A percentile compares a stretch with the other conserved stretches of the same genome.
phyloP scores from a whole-genome alignment of 2,888 invertebrate genomes.

The Steromphala cineraria region DNA sequence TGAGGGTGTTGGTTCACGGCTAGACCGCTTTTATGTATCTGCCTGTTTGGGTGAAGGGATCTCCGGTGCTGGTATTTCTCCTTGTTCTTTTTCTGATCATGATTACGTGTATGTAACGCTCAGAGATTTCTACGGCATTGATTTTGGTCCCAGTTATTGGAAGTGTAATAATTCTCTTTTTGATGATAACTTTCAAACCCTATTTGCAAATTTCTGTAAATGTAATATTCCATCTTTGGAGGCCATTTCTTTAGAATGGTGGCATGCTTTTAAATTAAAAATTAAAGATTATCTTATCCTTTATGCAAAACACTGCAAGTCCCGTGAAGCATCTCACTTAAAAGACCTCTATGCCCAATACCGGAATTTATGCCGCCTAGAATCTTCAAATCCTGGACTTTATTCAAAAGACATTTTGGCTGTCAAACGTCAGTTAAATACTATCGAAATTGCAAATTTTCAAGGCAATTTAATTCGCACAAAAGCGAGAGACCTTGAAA shows the following conservation, averaged over 20 bases:
- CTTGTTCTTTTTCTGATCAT: not conserved
- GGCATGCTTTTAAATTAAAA: not conserved
- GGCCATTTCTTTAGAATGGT: not conserved
- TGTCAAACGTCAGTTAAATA: not conserved
- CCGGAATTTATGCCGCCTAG: not conserved
- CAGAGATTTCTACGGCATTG: conserved; percentile 11
- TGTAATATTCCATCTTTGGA: not conserved
- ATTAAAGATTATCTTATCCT: not conserved
- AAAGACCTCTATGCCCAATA: not conserved
- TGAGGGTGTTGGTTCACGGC: not conserved
- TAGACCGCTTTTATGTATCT: not conserved
- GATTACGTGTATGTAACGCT: conserved; percentile 18
- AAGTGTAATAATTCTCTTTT: not conserved
- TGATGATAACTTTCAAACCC: not conserved
- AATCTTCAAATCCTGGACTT: not conserved
- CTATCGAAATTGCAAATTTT: not conserved
- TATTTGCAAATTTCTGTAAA: not conserved
- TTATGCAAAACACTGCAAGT: not conserved
- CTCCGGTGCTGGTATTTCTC: too few species aligned
- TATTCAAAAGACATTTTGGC: conserved; percentile 29
- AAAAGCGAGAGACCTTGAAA: not conserved
- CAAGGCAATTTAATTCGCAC: conserved; percentile 17
- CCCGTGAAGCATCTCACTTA: not conserved
- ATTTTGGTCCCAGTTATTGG: not conserved
- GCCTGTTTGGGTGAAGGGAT: too few species aligned